Evolutionary conservation across 2,113 vertebrate genomes (phyloP).

Genomic region (Struthio camelus): DNA sequence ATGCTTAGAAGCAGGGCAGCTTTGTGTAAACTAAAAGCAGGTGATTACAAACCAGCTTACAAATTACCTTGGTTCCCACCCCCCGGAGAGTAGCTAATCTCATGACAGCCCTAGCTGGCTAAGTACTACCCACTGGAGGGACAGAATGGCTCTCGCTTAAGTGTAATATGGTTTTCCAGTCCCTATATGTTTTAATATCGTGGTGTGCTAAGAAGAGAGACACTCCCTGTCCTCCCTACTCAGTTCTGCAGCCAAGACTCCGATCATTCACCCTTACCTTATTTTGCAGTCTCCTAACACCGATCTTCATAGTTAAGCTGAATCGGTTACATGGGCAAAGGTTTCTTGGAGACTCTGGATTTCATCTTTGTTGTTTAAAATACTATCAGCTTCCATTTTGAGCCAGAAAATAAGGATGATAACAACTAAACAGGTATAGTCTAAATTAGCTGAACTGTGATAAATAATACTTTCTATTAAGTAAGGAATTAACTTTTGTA

Average conservation of each 20-base stretch:
- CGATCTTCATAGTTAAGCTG: not conserved
- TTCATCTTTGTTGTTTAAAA: not conserved
- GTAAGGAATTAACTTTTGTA: not conserved
- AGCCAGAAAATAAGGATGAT: not conserved
- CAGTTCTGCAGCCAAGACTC: not conserved
- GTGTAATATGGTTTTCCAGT: not conserved
- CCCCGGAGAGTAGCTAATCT: conserved; percentile 29
- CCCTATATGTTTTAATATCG: not conserved
- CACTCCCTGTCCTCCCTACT: not conserved
- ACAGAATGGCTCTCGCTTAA: not conserved
- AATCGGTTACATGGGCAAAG: not conserved
- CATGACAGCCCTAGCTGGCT: not conserved
- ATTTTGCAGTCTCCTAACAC: not conserved
- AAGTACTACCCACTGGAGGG: not conserved
- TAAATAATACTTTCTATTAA: not conserved
- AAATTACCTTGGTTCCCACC: conserved; percentile 25
- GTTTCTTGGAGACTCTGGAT: not conserved
- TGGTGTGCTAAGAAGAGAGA: accelerated
- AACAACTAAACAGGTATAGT: not conserved
- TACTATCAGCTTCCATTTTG: not conserved
- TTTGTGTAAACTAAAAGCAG: conserved; percentile 22
- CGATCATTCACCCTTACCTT: not conserved
- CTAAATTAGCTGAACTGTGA: not conserved
- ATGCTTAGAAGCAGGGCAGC: conserved; percentile 11
- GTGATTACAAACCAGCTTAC: conserved; percentile 59